Conservation (phyloP, 2,888 invertebrate species). For the Lithophane leautieri region DNA sequence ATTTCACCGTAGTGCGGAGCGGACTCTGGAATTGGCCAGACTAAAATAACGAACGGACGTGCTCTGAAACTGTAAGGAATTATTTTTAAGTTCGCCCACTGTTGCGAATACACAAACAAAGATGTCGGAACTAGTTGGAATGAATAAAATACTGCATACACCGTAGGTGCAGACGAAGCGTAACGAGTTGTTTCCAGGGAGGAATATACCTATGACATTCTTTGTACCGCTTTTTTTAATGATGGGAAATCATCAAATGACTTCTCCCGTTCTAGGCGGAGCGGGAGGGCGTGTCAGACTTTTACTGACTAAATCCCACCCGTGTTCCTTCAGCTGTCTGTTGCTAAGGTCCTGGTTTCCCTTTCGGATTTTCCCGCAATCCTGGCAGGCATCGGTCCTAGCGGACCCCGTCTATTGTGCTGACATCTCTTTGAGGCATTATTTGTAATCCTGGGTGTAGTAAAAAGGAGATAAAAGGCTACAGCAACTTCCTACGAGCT, state of each 20-base stretch:
- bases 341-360: no score
- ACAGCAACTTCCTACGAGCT: background rate
- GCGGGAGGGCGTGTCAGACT: no score
- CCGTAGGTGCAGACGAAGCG: background rate
- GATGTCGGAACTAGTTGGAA: conserved; percentile 61
- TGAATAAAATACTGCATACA: conserved; percentile 53
- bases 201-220: background rate
- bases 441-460: no score
- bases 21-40: conserved; percentile 83
- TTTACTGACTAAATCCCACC: no score
- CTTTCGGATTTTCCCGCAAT: no score
- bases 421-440: no score
- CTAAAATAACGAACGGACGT: conserved; percentile 86
- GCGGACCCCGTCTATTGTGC: no score
- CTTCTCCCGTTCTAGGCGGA: no score
- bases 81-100: conserved; percentile 79
- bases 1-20: conserved; percentile 76
- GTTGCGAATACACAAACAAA: conserved; percentile 69
- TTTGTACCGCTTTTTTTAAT: no score
- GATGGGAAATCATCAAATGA: no score
- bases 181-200: background rate
- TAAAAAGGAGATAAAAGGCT: background rate
- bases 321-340: no score
- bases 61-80: conserved; percentile 84
- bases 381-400: no score